Evolutionary conservation across 2,797 vertebrate genomes (phyloP), one percentile per base, ranked within the genome.

Genomic region (Acrocephalus scirpaceus): DNA sequence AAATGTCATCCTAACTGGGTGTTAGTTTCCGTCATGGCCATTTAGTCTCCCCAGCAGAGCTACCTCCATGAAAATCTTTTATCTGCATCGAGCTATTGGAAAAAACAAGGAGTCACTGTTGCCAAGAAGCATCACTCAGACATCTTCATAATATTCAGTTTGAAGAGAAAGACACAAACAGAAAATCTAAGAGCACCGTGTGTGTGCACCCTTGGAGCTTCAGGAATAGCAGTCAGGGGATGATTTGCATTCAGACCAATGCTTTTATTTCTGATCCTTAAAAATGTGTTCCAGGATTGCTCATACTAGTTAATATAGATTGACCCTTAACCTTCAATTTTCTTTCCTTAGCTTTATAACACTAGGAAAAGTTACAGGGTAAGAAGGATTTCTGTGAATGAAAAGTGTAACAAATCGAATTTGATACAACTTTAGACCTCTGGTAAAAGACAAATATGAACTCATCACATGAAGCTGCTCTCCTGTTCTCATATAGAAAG

Each of bases 11-110:
- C 48, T 64, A 76, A 74, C 67, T 71, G 77, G 67, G 11, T 90
- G 50, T 92, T 86, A 72, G 58, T 94, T 94, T 96, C 67, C 57
- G 94, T 88, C 64, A 36, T 34, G 77, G 82, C 75, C 93, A 71
- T 84, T 95, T 82, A 90, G 67, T 86, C 53, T 85, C 64, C 58
- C 44, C 76, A 93, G 73, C 79, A 91, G 81, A 89, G 57, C 72
- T 89, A 40, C n/a, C 38, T 81, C 73, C 62, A 42, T 75, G 73
- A 6, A 9, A 81, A 70, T 91, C 30, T 79, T 90, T 86, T 78
- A 61, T 66, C 61, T 86, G 7, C 45, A 32, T 90, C 67, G 66
- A 67, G 38, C 67, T 73, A 42, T 58, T 85, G 67, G 38, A 60
- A 73, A 81, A 80, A 85, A 27, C 12, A 36, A 48, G 19, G 48